These are phyloP conservation scores for Grammomys dolichurus DNA, from an alignment of 2,113 vertebrate species.

Conservation along the genomic window DNA sequence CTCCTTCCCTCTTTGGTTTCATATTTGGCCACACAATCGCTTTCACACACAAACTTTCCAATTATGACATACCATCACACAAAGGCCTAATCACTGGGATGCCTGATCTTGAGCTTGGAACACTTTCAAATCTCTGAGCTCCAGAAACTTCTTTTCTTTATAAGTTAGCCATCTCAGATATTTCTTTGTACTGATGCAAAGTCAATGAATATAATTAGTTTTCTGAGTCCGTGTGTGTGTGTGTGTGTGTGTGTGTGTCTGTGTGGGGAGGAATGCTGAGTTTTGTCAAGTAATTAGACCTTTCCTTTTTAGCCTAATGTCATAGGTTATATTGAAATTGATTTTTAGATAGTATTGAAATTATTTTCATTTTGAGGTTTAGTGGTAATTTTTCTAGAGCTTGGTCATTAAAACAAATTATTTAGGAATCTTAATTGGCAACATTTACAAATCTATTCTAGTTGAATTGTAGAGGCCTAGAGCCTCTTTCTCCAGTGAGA, in stretches of 20 bases:
- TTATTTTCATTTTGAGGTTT: conserved; percentile 52
- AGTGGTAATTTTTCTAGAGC: conserved; percentile 7
- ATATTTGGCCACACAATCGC: neutral
- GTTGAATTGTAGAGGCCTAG: neutral
- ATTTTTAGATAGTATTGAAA: conserved; percentile 25
- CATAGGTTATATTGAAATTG: conserved; percentile 4
- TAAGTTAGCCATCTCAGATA: neutral
- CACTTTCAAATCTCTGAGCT: neutral
- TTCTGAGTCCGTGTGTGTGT: neutral
- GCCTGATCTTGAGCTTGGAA: neutral
- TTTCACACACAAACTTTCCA: neutral
- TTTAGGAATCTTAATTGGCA: conserved; percentile 14
- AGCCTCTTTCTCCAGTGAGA: neutral
- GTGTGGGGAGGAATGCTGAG: neutral
- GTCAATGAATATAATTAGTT: neutral
- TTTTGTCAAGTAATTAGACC: neutral
- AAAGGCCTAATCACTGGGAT: neutral
- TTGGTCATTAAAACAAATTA: conserved; percentile 18
- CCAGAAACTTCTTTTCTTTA: neutral
- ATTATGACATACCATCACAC: too few species aligned
- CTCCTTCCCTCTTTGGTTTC: neutral
- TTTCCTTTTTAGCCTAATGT: neutral
- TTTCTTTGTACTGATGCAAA: neutral
- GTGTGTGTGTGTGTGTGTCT: neutral
- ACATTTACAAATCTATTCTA: conserved; percentile 30